A percentile compares a stretch with the other conserved stretches of the same genome.
phyloP scores from a whole-genome alignment of 2,888 invertebrate species.

The Lissonota sp. region DNA sequence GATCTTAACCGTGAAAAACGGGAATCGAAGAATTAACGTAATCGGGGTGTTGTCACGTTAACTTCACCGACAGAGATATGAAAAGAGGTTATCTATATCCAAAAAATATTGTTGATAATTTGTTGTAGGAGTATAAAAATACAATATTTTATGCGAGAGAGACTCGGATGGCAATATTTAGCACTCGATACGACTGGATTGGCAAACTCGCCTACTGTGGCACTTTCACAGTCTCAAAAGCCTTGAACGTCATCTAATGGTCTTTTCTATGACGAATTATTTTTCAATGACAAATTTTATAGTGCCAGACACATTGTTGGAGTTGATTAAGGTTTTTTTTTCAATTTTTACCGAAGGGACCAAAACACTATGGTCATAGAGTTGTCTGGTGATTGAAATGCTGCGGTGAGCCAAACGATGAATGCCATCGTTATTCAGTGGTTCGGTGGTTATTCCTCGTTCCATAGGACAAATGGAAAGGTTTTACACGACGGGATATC shows the following conservation, averaged over 20 bases:
- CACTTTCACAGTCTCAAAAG: not conserved
- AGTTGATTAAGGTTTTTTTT: not conserved
- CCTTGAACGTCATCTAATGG: not conserved
- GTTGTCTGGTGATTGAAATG: constrained; percentile 16
- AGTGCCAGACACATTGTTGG: not conserved
- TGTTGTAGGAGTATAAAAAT: not conserved
- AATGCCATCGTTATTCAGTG: constrained; percentile 11
- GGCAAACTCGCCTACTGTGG: not conserved
- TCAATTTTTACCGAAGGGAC: not conserved
- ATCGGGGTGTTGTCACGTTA: not conserved
- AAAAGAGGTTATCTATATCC: not conserved
- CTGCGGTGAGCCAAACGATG: constrained; percentile 38
- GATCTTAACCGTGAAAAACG: not conserved
- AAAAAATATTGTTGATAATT: constrained; percentile 21
- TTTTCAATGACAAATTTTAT: not conserved
- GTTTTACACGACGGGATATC: constrained; percentile 1
- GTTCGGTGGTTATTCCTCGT: constrained; percentile 6
- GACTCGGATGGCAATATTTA: constrained; percentile 14
- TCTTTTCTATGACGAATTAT: not conserved
- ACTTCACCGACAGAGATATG: not conserved
- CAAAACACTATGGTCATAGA: not conserved
- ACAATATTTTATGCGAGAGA: constrained; percentile 13
- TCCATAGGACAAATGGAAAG: constrained; percentile 31
- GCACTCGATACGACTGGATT: not conserved
- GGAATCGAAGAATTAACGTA: not conserved